Evolutionary conservation across 2,797 vertebrate species (phyloP), one percentile per base, ranked within the genome.

Genomic region (Antennarius maculatus): DNA sequence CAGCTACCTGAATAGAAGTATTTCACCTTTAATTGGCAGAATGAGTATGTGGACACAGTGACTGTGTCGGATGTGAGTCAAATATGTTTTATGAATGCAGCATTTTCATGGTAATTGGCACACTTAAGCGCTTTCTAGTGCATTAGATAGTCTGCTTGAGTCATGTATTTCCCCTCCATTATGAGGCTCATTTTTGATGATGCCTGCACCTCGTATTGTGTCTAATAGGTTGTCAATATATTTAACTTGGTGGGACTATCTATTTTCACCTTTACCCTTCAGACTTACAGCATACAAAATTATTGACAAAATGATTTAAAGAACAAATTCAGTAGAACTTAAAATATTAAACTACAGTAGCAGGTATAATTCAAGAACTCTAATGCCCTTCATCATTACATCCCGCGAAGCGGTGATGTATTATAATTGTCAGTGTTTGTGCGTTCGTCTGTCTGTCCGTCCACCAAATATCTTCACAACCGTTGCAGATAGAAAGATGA

Each of bases 11-110:
- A 72, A 70, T 83, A 63, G 58, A 47, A 49, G 45, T 18, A 61
- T 51, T 67, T 53, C 67, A 61, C 6, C 46, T 81, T 82, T 66
- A 58, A 70, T 80, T 80, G 65, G 61, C 54, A 60, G 48, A 56
- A 55, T 29, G 65, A 47, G 34, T 65, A 59, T 75, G 41, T 47
- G 15, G 61, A 69, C 43, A 39, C 61, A 54, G 16, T 48, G 28
- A 28, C 17, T 76, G 69, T 82, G 67, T 62, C 61, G 74, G 41
- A 15, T 41, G 69, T 61, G 52, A 23, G 27, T 43, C 60, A 71
- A 72, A 50, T 48, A 9, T 63, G 45, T 54, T 60, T 59, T 34
- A 39, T 68, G 45, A 82, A 73, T 43, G 46, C 37, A 43, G 48
- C 18, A 52, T 56, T 63, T 8, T 34, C 69, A 79, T 16, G 54